phyloP scores from a whole-genome alignment of 1,140 invertebrate genomes.

The Melitaea cinxia region DNA sequence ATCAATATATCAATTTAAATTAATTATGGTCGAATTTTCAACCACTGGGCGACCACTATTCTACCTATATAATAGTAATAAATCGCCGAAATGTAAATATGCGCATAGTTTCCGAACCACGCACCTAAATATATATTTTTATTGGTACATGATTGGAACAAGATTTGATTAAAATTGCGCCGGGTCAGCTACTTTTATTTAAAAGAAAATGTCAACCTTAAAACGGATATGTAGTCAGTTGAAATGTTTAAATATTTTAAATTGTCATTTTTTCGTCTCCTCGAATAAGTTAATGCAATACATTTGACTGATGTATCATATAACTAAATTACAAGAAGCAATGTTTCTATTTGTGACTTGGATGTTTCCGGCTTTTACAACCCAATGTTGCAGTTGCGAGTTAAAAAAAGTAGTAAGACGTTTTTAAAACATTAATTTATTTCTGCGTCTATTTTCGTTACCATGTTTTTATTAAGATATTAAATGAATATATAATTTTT shows the following conservation, averaged over 20 bases:
- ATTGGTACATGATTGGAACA: no score
- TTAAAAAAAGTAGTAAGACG: slow-evolving; percentile 32
- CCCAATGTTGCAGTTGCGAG: slow-evolving; percentile 10
- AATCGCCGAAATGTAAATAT: no score
- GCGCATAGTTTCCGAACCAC: no score
- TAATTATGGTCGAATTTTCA: no score
- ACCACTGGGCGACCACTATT: no score
- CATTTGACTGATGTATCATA: slow-evolving; percentile 56
- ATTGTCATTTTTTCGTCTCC: slow-evolving; percentile 27
- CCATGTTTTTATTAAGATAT: background rate
- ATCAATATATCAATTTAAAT: no score
- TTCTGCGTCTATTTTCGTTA: background rate
- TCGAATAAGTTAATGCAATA: slow-evolving; percentile 41
- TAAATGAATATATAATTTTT: no score
- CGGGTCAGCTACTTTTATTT: background rate
- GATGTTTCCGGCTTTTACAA: slow-evolving; percentile 63
- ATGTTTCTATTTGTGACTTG: slow-evolving; percentile 70
- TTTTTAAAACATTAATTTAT: slow-evolving; percentile 20
- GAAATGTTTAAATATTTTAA: slow-evolving; percentile 13
- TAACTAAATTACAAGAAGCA: slow-evolving; percentile 63
- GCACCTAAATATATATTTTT: no score
- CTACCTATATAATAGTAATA: no score
- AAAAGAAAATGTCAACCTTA: background rate
- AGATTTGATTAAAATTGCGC: no score
- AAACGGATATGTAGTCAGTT: background rate